Evolutionary conservation across 2,113 vertebrate species (phyloP).

Genomic region (Stegostoma tigrinum): DNA sequence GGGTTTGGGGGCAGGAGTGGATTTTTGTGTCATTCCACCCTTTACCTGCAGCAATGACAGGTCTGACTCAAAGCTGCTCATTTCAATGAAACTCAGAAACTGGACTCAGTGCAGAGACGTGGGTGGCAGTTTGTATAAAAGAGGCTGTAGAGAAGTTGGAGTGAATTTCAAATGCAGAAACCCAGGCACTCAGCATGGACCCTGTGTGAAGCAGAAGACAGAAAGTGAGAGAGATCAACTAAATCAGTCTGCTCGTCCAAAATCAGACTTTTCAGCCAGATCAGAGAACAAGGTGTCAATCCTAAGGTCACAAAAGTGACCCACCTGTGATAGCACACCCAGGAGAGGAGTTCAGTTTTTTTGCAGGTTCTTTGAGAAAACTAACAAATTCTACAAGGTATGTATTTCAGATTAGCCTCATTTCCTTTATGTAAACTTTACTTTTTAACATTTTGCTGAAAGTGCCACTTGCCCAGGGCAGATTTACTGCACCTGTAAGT

Average conservation of each 20-base stretch:
- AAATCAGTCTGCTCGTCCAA: background rate
- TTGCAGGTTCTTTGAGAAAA: background rate
- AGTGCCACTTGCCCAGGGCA: background rate
- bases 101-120: background rate
- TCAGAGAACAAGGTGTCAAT: background rate
- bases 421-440: background rate
- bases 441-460: background rate
- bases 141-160: background rate
- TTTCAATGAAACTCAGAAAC: constrained; percentile 2
- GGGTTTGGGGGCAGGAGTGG: background rate
- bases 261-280: background rate
- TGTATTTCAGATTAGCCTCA: background rate
- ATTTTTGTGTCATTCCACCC: background rate
- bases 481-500: background rate
- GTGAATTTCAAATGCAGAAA: background rate
- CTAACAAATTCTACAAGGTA: background rate
- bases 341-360: background rate
- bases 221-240: background rate
- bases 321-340: background rate
- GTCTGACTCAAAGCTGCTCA: constrained; percentile 2
- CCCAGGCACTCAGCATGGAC: background rate
- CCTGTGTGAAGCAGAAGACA: background rate
- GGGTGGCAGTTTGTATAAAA: background rate
- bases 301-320: background rate
- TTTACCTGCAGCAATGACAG: background rate